Conservation (phyloP, 2,113 vertebrate species). For the Rutilus rutilus region DNA sequence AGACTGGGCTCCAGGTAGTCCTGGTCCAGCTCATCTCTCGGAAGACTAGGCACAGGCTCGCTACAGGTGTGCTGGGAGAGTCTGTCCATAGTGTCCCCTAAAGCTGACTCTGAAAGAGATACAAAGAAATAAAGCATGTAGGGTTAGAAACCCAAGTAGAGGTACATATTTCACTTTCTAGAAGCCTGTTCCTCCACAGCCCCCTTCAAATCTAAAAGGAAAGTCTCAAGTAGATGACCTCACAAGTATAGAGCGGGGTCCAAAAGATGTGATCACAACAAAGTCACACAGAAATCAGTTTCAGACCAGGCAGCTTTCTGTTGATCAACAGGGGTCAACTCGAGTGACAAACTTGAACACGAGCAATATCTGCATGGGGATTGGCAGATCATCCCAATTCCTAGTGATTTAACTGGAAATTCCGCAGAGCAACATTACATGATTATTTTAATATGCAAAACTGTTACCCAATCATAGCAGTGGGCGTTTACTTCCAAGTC, state of each 20-base stretch:
- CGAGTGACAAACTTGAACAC: not conserved
- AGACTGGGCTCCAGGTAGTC: slow-evolving; percentile 68
- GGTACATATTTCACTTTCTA: not conserved
- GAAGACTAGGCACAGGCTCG: slow-evolving; percentile 73
- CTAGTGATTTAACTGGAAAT: too few species aligned
- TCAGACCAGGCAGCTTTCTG: too few species aligned
- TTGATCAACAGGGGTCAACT: too few species aligned
- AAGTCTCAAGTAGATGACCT: not conserved
- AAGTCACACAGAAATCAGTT: too few species aligned
- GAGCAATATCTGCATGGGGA: not conserved
- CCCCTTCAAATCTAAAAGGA: not conserved
- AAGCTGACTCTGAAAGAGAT: slow-evolving; percentile 80
- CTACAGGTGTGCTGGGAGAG: slow-evolving; percentile 77
- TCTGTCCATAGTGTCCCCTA: slow-evolving; percentile 88
- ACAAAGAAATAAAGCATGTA: not conserved
- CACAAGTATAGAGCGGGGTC: not conserved
- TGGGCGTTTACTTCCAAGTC: too few species aligned
- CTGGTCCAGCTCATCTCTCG: slow-evolving; percentile 76
- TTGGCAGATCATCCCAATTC: too few species aligned
- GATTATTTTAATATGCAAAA: too few species aligned
- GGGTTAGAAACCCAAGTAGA: slow-evolving; percentile 1
- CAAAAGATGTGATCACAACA: not conserved
- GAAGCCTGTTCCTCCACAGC: not conserved
- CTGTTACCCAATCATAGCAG: too few species aligned
- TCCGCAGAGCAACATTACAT: too few species aligned